A percentile compares a stretch with the other conserved stretches of the same genome.
Conservation (phyloP, 2,888 invertebrate species). For the Agonopterix subpropinquella region DNA sequence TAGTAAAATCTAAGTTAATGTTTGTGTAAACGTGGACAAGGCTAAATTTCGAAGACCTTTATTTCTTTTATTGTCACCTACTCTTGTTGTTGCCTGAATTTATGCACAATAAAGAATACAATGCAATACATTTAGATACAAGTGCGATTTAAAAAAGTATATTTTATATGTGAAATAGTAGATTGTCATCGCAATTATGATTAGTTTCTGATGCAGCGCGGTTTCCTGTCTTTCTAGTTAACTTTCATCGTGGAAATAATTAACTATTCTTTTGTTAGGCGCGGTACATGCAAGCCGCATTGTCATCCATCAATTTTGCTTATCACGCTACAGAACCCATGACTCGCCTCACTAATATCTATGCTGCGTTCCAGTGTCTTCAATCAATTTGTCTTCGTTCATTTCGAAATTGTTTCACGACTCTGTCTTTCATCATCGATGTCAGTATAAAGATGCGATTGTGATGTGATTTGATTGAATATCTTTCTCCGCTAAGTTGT, state of each 20-base stretch:
- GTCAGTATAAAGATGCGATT: slow-evolving; percentile 16
- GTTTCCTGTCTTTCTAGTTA: slow-evolving; percentile 41
- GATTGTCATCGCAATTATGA: slow-evolving; percentile 24
- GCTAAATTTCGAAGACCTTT: too few relatives aligned
- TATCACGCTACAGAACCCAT: slow-evolving; percentile 45
- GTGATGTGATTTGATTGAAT: slow-evolving; percentile 25
- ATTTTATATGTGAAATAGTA: too few relatives aligned
- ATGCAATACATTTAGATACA: too few relatives aligned
- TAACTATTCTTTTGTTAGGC: slow-evolving; percentile 60
- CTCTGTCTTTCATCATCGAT: slow-evolving; percentile 45
- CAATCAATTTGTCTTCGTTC: slow-evolving; percentile 55
- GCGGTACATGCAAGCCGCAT: slow-evolving; percentile 39
- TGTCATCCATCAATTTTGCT: slow-evolving; percentile 66
- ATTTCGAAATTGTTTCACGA: slow-evolving; percentile 43
- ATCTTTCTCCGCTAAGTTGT: slow-evolving; percentile 1
- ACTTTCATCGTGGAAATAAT: slow-evolving; percentile 64
- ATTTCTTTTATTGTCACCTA: too few relatives aligned
- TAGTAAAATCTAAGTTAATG: too few relatives aligned
- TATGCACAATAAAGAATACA: too few relatives aligned
- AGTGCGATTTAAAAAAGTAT: too few relatives aligned
- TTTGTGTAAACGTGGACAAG: too few relatives aligned
- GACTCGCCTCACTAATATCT: slow-evolving; percentile 32
- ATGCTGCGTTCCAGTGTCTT: slow-evolving; percentile 36
- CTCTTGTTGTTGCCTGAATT: too few relatives aligned
- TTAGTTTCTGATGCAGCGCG: slow-evolving; percentile 35